Evolutionary conservation across 2,797 vertebrate genomes (phyloP).

Genomic region (Sebastes trivittatus): DNA sequence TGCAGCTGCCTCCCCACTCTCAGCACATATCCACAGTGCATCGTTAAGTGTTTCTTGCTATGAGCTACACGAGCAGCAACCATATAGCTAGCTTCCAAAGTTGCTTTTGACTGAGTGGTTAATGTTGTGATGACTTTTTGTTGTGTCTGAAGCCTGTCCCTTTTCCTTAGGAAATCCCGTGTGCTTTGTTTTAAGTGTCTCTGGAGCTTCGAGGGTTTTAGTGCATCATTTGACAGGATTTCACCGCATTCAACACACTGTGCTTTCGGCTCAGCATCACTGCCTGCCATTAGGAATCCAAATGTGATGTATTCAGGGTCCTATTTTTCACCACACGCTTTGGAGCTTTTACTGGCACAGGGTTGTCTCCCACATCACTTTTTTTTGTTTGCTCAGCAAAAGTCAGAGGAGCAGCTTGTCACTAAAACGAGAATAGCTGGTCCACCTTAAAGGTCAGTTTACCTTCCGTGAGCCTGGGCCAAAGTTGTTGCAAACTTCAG

Average conservation of each 20-base stretch:
- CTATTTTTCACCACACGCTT: neutral
- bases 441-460: neutral
- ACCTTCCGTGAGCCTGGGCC: rapidly evolving
- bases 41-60: neutral
- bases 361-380: neutral
- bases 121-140: neutral
- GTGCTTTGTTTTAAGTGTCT: neutral
- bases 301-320: neutral
- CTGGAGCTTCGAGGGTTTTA: neutral
- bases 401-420: neutral
- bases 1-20: neutral
- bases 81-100: neutral
- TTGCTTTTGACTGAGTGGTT: neutral
- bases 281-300: neutral
- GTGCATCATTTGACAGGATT: neutral
- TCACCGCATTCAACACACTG: neutral
- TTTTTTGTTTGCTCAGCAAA: neutral
- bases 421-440: neutral
- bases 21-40: neutral
- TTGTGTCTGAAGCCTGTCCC: neutral
- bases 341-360: neutral
- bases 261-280: neutral
- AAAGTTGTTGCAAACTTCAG: neutral
- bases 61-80: neutral
- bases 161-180: rapidly evolving